These are phyloP conservation scores for Piaya cayana DNA, from an alignment of 2,113 vertebrate genomes.

Conservation along the genomic window DNA sequence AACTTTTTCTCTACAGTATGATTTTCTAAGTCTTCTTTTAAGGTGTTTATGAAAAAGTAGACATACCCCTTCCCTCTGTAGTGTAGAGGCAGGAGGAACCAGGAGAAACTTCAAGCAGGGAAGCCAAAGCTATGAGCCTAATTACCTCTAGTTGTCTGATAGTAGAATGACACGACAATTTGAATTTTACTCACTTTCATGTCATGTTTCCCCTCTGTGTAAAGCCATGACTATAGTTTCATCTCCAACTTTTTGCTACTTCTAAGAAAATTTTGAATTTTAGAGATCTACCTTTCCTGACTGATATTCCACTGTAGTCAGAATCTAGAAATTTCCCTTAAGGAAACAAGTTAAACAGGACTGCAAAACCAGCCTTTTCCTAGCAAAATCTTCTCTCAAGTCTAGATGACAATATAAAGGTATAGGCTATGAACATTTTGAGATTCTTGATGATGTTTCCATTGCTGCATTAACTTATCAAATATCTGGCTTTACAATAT, in stretches of 20 bases:
- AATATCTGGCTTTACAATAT: not conserved
- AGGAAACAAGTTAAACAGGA: not conserved
- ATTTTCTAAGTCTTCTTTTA: too few species aligned
- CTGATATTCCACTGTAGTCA: not conserved
- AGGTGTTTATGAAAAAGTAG: too few species aligned
- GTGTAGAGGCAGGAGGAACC: not conserved
- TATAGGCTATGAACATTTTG: not conserved
- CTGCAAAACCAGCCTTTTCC: not conserved
- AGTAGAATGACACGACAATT: not conserved
- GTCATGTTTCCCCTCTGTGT: not conserved
- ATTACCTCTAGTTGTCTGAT: not conserved
- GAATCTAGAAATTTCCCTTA: not conserved
- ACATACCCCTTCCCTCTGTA: not conserved
- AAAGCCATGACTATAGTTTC: not conserved
- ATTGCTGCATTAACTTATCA: not conserved
- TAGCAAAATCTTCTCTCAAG: not conserved
- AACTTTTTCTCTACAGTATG: not conserved
- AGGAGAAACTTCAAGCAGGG: not conserved
- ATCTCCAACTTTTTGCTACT: not conserved
- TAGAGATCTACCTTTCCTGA: not conserved
- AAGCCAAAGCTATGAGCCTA: not conserved
- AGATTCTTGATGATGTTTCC: not conserved
- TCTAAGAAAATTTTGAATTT: not conserved
- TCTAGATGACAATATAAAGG: not conserved
- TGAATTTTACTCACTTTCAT: not conserved